phyloP scores from a whole-genome alignment of 2,113 vertebrate genomes.

The Oryzias woworae region DNA sequence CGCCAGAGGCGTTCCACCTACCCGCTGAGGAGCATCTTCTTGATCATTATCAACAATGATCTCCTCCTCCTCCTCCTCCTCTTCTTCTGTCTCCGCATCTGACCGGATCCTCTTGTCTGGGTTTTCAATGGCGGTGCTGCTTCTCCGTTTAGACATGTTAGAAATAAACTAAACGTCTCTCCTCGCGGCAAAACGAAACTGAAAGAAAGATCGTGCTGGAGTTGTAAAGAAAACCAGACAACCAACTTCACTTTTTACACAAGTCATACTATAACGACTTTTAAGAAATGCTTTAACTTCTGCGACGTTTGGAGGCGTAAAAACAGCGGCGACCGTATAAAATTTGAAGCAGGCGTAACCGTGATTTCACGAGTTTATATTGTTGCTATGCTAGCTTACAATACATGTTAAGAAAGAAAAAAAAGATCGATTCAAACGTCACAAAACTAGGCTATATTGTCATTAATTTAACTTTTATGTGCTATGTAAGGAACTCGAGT shows the following conservation, averaged over 20 bases:
- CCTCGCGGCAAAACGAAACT: neutral
- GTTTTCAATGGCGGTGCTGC: conserved; percentile 9
- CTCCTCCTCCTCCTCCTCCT: conserved; percentile 10
- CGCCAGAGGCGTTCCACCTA: conserved; percentile 28
- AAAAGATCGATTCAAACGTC: too few species aligned
- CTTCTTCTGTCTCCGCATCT: conserved; percentile 12
- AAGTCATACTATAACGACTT: too few species aligned
- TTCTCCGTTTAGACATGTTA: conserved; percentile 62
- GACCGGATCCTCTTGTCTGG: conserved; percentile 37
- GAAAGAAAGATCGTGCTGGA: neutral
- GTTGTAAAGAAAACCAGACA: neutral
- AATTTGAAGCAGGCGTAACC: too few species aligned
- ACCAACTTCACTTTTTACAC: neutral
- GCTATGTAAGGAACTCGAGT: too few species aligned
- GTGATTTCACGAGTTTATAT: too few species aligned
- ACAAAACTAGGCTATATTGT: too few species aligned
- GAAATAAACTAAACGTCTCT: neutral
- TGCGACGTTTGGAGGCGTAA: too few species aligned
- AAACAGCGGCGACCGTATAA: too few species aligned
- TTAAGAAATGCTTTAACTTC: too few species aligned
- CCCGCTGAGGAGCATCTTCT: neutral
- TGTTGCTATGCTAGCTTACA: too few species aligned
- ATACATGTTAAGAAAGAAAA: too few species aligned
- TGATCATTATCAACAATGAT: conserved; percentile 7
- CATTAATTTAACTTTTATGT: too few species aligned